Evolutionary conservation across 2,113 vertebrate genomes (phyloP).

Genomic region (Craseonycteris thonglongyai): DNA sequence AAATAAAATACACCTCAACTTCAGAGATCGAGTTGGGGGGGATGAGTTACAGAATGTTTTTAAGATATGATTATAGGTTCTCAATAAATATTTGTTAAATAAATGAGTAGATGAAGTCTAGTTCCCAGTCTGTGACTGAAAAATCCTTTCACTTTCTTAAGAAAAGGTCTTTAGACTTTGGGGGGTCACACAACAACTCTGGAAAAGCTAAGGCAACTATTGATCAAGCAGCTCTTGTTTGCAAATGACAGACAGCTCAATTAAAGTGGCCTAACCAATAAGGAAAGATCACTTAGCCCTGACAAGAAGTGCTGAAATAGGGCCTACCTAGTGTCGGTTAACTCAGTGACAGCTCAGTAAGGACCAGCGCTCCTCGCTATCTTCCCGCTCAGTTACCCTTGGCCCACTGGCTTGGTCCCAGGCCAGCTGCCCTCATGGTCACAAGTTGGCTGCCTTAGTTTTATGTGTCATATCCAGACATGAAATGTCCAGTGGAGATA

Average conservation of each 20-base stretch:
- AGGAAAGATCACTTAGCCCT: neutral
- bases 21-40: neutral
- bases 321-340: neutral
- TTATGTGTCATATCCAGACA: neutral
- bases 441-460: neutral
- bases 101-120: too few species aligned
- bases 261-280: neutral
- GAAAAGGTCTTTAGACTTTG: neutral
- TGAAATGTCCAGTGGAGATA: neutral
- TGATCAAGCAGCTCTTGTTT: neutral
- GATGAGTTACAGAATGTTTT: neutral
- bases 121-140: neutral
- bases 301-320: neutral
- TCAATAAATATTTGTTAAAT: neutral
- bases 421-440: neutral
- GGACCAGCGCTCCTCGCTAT: neutral
- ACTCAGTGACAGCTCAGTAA: neutral
- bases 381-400: neutral
- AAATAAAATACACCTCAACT: too few species aligned
- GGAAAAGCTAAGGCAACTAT: neutral
- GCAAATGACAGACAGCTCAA: neutral
- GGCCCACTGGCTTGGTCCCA: neutral
- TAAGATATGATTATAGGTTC: neutral
- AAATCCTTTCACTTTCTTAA: neutral
- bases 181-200: neutral